phyloP scores from a whole-genome alignment of 1,140 invertebrate species.

The Leptinotarsa lineolata region DNA sequence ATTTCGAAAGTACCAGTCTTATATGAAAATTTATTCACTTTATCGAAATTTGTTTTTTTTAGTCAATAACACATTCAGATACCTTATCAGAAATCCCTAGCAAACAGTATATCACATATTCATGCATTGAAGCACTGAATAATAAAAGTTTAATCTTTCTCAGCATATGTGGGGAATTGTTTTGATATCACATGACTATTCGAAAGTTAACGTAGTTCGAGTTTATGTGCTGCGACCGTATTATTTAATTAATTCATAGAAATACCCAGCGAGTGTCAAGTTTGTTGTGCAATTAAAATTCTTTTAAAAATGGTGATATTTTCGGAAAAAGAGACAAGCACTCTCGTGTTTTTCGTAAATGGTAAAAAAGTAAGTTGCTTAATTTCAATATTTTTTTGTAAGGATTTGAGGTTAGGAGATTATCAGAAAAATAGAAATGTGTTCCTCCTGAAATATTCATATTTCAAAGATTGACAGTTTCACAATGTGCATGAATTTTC shows the following conservation, averaged over 20 bases:
- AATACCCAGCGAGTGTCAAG: too few species aligned
- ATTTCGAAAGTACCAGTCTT: too few species aligned
- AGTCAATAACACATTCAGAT: too few species aligned
- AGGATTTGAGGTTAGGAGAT: too few species aligned
- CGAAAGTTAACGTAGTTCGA: neutral
- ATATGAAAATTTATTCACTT: too few species aligned
- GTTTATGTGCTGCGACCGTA: neutral
- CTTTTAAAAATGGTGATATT: neutral
- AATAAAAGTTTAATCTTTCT: neutral
- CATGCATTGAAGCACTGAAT: neutral
- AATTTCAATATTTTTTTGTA: neutral
- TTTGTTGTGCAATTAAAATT: neutral
- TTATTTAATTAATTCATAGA: neutral
- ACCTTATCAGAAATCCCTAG: neutral
- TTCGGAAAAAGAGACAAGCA: neutral
- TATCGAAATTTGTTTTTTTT: too few species aligned
- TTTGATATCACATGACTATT: neutral
- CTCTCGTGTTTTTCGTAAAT: constrained; percentile 60
- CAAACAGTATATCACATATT: neutral
- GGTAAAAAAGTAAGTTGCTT: constrained; percentile 56
- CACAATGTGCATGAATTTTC: too few species aligned
- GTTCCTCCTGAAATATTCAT: too few species aligned
- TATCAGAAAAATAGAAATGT: too few species aligned
- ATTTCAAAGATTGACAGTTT: too few species aligned
- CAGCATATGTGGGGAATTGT: neutral